These are phyloP conservation scores for Drosophila gaucha DNA, from an alignment of 2,888 invertebrate genomes.

Conservation along the genomic window DNA sequence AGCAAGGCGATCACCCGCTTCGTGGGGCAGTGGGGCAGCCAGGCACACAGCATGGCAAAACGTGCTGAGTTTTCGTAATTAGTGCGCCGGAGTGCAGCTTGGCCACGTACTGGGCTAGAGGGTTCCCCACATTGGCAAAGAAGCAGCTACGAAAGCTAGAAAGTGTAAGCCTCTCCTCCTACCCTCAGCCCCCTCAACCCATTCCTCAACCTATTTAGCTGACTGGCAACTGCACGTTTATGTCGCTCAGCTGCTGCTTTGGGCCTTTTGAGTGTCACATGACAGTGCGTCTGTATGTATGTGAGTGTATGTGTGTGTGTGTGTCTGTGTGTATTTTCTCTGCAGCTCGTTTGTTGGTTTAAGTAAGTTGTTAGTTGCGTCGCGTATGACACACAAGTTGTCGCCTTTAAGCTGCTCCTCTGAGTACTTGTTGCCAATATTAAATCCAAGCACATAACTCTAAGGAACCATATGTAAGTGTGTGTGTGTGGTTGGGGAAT, in stretches of 20 bases:
- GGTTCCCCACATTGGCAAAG: constrained; percentile 34
- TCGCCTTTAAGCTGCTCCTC: constrained; percentile 68
- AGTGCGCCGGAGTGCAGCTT: constrained; percentile 76
- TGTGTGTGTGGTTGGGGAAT: background rate
- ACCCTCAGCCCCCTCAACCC: background rate
- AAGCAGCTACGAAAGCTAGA: constrained; percentile 38
- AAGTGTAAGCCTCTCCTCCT: constrained; percentile 13
- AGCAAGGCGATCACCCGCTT: constrained; percentile 32
- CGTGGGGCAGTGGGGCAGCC: constrained; percentile 22
- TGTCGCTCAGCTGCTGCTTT: constrained; percentile 56
- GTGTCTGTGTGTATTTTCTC: constrained; percentile 24
- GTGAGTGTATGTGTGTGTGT: constrained; percentile 24
- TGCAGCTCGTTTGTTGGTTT: constrained; percentile 52
- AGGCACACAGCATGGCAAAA: constrained; percentile 67
- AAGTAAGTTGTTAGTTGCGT: constrained; percentile 74
- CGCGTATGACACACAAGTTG: constrained; percentile 71
- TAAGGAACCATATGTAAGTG: background rate
- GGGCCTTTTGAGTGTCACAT: constrained; percentile 71
- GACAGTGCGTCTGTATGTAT: constrained; percentile 40
- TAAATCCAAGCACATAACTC: constrained; percentile 40
- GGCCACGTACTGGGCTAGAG: too few relatives aligned
- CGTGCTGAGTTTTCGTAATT: constrained; percentile 80
- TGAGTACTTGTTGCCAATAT: constrained; percentile 54
- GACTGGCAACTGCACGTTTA: constrained; percentile 61
- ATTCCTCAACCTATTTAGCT: constrained; percentile 13